Percentiles rank a stretch among this genome's conserved stretches.
Evolutionary conservation across 2,888 invertebrate species (phyloP).

Genomic region (Lysandra coridon): DNA sequence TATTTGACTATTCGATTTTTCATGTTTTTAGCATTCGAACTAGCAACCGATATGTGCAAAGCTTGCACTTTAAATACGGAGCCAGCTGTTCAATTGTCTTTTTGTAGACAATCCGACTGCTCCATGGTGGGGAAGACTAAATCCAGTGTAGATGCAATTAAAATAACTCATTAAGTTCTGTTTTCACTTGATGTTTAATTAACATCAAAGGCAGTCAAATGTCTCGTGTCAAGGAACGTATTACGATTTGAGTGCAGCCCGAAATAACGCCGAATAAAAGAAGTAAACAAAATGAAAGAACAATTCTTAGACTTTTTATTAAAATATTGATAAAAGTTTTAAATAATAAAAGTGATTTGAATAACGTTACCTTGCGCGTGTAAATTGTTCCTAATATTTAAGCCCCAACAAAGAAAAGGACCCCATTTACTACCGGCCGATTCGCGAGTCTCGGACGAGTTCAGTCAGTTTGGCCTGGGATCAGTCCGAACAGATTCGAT

Average conservation of each 20-base stretch:
- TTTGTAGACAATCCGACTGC: not conserved
- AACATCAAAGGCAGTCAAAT: conserved; percentile 63
- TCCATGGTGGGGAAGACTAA: conserved; percentile 3
- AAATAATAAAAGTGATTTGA: no score
- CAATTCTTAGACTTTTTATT: not conserved
- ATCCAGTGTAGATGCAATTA: conserved; percentile 35
- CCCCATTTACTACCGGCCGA: no score
- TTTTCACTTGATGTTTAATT: conserved; percentile 53
- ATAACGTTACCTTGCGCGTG: no score
- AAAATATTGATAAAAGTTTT: not conserved
- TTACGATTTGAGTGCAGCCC: conserved; percentile 44
- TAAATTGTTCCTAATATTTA: no score
- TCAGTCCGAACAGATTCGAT: no score
- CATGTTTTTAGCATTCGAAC: not conserved
- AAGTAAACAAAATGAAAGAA: conserved; percentile 5
- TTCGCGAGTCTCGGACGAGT: no score
- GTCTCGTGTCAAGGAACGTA: conserved; percentile 53
- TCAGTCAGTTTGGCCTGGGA: no score
- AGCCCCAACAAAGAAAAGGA: no score
- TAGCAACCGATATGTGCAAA: not conserved
- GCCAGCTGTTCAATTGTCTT: not conserved
- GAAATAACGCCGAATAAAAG: conserved; percentile 35
- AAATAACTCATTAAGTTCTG: conserved; percentile 46
- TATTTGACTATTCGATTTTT: no score
- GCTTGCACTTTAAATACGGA: not conserved